These are phyloP conservation scores for Brenthis hecate DNA, from an alignment of 2,888 invertebrate species.

Conservation along the genomic window DNA sequence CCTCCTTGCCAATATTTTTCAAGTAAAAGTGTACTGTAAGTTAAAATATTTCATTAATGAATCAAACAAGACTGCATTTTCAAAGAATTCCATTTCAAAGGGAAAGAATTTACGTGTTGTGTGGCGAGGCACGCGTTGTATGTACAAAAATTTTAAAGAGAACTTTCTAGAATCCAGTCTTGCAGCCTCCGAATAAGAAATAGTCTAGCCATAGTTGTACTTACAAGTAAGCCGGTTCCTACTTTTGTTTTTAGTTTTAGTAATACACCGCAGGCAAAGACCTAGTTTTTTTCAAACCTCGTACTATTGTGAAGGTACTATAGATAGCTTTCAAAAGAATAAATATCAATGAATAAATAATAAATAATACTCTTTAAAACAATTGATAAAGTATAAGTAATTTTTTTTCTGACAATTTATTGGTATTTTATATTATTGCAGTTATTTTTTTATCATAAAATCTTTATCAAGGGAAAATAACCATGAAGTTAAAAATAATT, in stretches of 20 bases:
- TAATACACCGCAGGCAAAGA: background rate
- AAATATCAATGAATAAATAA: too few species aligned
- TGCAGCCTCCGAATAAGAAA: constrained; percentile 13
- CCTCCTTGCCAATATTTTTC: too few species aligned
- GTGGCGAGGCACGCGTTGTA: background rate
- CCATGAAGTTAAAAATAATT: background rate
- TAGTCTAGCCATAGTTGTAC: constrained; percentile 6
- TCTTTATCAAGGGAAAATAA: background rate
- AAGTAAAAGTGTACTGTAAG: too few species aligned
- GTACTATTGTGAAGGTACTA: too few species aligned
- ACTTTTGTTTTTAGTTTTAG: constrained; percentile 4
- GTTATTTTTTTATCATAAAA: background rate
- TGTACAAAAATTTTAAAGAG: background rate
- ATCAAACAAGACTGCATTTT: too few species aligned
- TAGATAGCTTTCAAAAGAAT: too few species aligned
- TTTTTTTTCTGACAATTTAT: background rate
- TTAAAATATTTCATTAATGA: too few species aligned
- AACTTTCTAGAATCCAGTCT: constrained; percentile 10
- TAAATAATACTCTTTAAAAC: too few species aligned
- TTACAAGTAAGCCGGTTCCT: background rate
- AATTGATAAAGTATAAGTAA: too few species aligned
- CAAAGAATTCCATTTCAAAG: background rate
- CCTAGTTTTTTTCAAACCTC: constrained; percentile 4
- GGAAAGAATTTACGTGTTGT: background rate
- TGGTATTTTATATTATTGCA: background rate